Conservation (phyloP, 1,140 invertebrate genomes). For the Drosophila trapezifrons region DNA sequence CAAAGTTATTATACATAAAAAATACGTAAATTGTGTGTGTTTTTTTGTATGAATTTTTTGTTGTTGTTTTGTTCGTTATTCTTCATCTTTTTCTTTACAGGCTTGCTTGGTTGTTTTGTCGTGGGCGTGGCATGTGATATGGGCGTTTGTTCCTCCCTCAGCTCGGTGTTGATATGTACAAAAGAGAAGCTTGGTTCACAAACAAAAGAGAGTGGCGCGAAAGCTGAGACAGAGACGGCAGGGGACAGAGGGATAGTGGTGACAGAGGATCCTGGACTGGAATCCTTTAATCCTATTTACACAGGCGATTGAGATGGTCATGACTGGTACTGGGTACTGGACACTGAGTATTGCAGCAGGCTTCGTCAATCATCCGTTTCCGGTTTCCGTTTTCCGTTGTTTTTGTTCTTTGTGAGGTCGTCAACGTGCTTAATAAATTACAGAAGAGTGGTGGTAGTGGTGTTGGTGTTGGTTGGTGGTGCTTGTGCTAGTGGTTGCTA, state of each 20-base stretch:
- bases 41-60: slow-evolving; percentile 52
- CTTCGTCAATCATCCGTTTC: slow-evolving; percentile 87
- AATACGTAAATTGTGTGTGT: slow-evolving; percentile 69
- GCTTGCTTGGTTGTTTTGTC: slow-evolving; percentile 55
- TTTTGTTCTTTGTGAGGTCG: slow-evolving; percentile 86
- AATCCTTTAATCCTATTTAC: slow-evolving; percentile 45
- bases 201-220: slow-evolving; percentile 68
- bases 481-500: slow-evolving; percentile 18
- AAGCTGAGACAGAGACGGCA: slow-evolving; percentile 69
- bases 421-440: slow-evolving; percentile 93
- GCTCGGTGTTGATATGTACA: slow-evolving; percentile 62
- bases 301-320: slow-evolving; percentile 39
- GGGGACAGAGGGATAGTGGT: slow-evolving; percentile 45
- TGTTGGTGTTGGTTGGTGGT: slow-evolving; percentile 86
- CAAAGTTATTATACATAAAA: slow-evolving; percentile 64
- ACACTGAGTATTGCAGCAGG: slow-evolving; percentile 86
- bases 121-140: slow-evolving; percentile 65
- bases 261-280: slow-evolving; percentile 21
- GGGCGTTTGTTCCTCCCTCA: slow-evolving; percentile 48
- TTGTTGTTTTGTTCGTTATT: slow-evolving; percentile 43
- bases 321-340: slow-evolving; percentile 94
- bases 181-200: slow-evolving; percentile 55
- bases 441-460: slow-evolving; percentile 89
- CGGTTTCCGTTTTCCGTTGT: slow-evolving; percentile 85
- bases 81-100: slow-evolving; percentile 44